Conservation (phyloP, 2,888 invertebrate genomes). For the Acleris literana region DNA sequence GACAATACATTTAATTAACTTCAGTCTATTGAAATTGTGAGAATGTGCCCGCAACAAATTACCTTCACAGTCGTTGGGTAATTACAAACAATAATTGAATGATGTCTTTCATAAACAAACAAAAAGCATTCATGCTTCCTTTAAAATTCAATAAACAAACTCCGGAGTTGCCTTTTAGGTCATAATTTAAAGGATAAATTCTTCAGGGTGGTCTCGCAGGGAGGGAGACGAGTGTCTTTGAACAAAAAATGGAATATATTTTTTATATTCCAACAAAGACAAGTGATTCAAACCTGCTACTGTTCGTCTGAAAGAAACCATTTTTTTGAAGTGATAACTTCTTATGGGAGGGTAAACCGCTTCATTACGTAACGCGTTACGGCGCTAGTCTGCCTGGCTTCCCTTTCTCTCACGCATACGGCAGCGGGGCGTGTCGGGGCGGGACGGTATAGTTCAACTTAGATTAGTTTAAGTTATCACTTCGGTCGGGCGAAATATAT, state of each 20-base stretch:
- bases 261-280: constrained; percentile 2
- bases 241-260: constrained; percentile 3
- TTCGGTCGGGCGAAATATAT: too few relatives aligned
- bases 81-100: neutral
- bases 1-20: too few relatives aligned
- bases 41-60: too few relatives aligned
- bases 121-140: constrained; percentile 11
- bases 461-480: too few relatives aligned
- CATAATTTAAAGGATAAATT: constrained; percentile 21
- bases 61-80: neutral
- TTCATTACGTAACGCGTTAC: too few relatives aligned
- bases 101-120: constrained; percentile 10
- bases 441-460: too few relatives aligned
- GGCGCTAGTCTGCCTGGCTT: too few relatives aligned
- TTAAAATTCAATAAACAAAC: constrained; percentile 13
- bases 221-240: constrained; percentile 2
- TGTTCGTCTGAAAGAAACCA: neutral
- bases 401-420: too few relatives aligned
- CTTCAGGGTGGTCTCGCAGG: constrained; percentile 10
- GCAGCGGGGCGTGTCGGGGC: too few relatives aligned
- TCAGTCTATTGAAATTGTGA: too few relatives aligned
- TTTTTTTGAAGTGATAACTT: too few relatives aligned
- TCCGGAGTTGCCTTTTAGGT: constrained; percentile 15
- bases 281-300: neutral
- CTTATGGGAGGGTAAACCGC: too few relatives aligned